Percentiles rank a stretch among this genome's conserved stretches.
Conservation (phyloP, 1,140 invertebrate species). For the Cyclina sinensis region DNA sequence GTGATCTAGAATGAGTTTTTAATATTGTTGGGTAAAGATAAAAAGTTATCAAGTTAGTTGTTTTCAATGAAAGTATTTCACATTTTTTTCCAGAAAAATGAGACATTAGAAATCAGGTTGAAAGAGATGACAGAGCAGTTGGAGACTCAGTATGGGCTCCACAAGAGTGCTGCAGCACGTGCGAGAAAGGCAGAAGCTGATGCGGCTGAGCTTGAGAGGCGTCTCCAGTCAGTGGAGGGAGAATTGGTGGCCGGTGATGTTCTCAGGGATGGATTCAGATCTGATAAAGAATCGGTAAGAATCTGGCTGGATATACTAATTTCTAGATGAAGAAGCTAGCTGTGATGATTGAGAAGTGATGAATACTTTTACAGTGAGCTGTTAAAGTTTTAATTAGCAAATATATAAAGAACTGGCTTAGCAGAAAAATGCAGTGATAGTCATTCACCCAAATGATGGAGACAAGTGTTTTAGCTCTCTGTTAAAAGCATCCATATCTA, state of each 20-base stretch:
- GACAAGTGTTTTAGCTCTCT: too few species aligned
- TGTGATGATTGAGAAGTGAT: too few species aligned
- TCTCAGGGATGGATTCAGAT: constrained; percentile 83
- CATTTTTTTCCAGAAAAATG: constrained; percentile 75
- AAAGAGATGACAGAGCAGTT: constrained; percentile 83
- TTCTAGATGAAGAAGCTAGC: too few species aligned
- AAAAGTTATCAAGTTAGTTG: too few species aligned
- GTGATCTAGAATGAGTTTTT: too few species aligned
- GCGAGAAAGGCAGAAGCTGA: constrained; percentile 81
- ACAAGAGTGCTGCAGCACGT: constrained; percentile 76
- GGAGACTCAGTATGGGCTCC: constrained; percentile 81
- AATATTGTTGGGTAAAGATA: too few species aligned
- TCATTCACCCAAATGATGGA: too few species aligned
- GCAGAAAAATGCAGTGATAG: not conserved
- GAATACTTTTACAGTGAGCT: too few species aligned
- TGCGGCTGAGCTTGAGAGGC: constrained; percentile 77
- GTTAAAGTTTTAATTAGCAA: too few species aligned
- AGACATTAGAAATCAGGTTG: constrained; percentile 82
- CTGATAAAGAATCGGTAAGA: constrained; percentile 85
- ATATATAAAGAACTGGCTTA: too few species aligned
- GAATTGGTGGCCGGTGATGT: constrained; percentile 85
- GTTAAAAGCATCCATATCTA: too few species aligned
- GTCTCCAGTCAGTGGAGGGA: constrained; percentile 81
- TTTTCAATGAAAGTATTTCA: too few species aligned
- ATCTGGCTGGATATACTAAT: not conserved